These are phyloP conservation scores for Urophycis tenuis DNA, from an alignment of 2,797 vertebrate species.

Conservation along the genomic window DNA sequence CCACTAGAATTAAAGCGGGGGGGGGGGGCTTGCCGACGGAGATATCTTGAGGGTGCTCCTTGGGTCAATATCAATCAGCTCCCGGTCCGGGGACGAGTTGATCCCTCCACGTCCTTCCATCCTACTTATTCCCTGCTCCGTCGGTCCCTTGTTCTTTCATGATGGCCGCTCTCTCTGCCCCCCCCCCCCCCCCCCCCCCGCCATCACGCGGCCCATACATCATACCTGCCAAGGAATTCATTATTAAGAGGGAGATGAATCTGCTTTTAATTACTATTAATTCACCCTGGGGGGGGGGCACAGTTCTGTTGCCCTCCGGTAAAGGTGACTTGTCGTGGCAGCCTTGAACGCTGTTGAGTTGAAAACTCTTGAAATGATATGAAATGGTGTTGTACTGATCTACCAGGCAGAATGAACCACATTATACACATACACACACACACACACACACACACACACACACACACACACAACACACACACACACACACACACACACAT, in stretches of 20 bases:
- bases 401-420: background rate
- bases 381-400: background rate
- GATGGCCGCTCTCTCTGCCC: background rate
- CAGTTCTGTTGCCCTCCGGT: background rate
- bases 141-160: background rate
- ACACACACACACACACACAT: no score
- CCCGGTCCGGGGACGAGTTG: background rate
- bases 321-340: background rate
- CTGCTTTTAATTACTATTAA: background rate
- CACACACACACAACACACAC: no score
- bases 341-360: background rate
- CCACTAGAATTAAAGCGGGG: slow-evolving; percentile 2
- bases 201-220: background rate
- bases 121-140: background rate
- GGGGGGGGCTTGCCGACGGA: background rate
- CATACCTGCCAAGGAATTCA: background rate
- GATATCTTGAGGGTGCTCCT: background rate
- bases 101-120: background rate
- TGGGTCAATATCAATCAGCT: slow-evolving; percentile 1
- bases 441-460: no score
- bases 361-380: background rate
- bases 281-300: background rate
- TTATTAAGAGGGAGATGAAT: background rate
- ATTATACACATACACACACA: background rate
- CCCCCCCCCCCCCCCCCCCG: background rate